Evolutionary conservation across 23 tunicate species (phyloP), one percentile per base, ranked within the genome.

Genomic region (Aplidium turbinatum): DNA sequence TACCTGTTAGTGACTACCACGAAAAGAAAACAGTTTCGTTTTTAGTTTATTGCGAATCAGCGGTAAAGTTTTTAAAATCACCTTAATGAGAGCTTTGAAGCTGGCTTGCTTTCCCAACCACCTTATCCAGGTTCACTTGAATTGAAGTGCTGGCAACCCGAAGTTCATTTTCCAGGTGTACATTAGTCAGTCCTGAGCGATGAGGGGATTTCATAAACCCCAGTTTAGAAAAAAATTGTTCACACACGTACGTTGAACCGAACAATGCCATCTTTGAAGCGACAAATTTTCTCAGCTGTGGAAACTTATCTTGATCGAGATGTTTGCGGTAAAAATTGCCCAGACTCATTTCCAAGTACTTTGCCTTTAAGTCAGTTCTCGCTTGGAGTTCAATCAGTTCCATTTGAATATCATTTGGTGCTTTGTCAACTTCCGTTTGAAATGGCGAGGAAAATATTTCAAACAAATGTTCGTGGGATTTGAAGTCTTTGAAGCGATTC

Each of bases 91-190:
- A 73, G 33, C 32, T 33, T 35, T 73, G 67, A 47, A 73, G 24
- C 68, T 73, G 68, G 26, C 67, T 73, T 68, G 28, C 47, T 48
- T 66, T 47, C 63, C 35, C 58, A 29, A 67, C 26, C 61, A 48
- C 63, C 50, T 35, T 68, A 27, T 27, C 47, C 63, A 68, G 32
- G 32, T 78, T 67, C 31, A 31, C 77, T 68, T 68, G 21, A 51
- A 78, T 31, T 38, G 47, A 68, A 39, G 83, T 47, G 76, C 76
- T 78, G 31, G 77, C 83, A 68, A 78, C 53, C 45, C 83, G 48
- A 78, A 78, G 83, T 68, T 47, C 63, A 78, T 67, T 78, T 68
- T 66, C 76, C 83, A 78, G 68, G 77, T 78, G 83, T 67, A 64
- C 82, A 38, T 76, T 75, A 64, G 82, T 76, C 57, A 65, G 24